These are phyloP conservation scores for Catajapyx aquilonaris DNA, from an alignment of 1,140 invertebrate genomes.

Conservation along the genomic window DNA sequence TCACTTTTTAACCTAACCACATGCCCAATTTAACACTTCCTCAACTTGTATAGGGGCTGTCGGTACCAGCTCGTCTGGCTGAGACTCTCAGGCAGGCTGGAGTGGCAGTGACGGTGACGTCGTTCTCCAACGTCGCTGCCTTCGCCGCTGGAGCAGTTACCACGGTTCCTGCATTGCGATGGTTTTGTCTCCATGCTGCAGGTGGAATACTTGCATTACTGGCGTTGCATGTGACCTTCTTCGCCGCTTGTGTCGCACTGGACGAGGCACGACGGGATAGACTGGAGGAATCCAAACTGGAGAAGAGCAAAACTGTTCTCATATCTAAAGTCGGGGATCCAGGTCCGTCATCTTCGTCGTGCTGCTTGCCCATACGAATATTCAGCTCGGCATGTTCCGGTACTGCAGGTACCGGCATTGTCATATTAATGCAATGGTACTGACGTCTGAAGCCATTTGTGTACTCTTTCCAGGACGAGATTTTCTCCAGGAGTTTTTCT, in stretches of 20 bases:
- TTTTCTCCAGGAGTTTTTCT: too few species aligned
- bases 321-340: too few species aligned
- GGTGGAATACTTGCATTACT: conserved; percentile 27
- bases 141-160: conserved; percentile 40
- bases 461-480: too few species aligned
- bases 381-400: too few species aligned
- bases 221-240: conserved; percentile 22
- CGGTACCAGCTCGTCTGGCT: conserved; percentile 6
- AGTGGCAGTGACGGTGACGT: conserved; percentile 42
- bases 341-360: too few species aligned
- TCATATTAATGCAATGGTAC: too few species aligned
- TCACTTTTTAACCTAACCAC: not conserved
- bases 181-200: conserved; percentile 28
- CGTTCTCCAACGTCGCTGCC: conserved; percentile 40
- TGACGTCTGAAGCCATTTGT: too few species aligned
- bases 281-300: too few species aligned
- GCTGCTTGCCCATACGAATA: too few species aligned
- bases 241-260: conserved; percentile 29
- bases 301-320: too few species aligned
- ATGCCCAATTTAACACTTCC: too few species aligned
- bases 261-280: conserved; percentile 29
- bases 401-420: too few species aligned
- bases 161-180: conserved; percentile 23
- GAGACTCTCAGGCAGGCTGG: conserved; percentile 29
- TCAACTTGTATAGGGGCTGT: not conserved